phyloP scores from a whole-genome alignment of 2,888 invertebrate species.

The Sympetrum striolatum region DNA sequence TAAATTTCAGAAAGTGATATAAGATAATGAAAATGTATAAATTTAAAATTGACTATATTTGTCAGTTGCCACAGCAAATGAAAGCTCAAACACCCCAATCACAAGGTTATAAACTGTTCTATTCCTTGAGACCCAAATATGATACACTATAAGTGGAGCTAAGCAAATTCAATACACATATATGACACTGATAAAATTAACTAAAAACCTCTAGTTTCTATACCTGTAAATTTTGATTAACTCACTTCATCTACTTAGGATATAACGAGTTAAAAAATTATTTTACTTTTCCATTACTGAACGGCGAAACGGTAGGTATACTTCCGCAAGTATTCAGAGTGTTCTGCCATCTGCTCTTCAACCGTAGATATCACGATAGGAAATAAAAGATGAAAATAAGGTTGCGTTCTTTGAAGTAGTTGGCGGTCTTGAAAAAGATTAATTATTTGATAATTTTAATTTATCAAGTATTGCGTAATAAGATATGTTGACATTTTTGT shows the following conservation, averaged over 20 bases:
- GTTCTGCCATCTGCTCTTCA: slow-evolving; percentile 13
- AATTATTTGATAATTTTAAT: neutral
- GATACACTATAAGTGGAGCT: neutral
- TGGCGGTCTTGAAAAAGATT: neutral
- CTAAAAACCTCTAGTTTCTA: neutral
- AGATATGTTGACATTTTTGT: too few species aligned
- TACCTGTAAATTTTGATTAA: neutral
- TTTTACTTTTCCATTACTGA: slow-evolving; percentile 17
- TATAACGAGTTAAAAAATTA: neutral
- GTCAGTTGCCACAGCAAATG: neutral
- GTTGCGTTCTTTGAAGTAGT: neutral
- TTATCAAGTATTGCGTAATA: too few species aligned
- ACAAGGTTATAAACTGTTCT: neutral
- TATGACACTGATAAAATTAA: neutral
- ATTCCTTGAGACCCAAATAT: neutral
- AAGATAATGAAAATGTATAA: neutral
- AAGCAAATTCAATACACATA: neutral
- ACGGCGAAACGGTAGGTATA: neutral
- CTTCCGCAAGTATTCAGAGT: slow-evolving; percentile 26
- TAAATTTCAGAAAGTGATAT: neutral
- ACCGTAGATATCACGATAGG: neutral
- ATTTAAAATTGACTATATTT: neutral
- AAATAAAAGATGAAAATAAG: neutral
- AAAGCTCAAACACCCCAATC: neutral
- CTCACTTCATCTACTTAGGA: neutral